These are phyloP conservation scores for Eciton burchellii DNA, from an alignment of 1,140 invertebrate genomes.

Conservation along the genomic window DNA sequence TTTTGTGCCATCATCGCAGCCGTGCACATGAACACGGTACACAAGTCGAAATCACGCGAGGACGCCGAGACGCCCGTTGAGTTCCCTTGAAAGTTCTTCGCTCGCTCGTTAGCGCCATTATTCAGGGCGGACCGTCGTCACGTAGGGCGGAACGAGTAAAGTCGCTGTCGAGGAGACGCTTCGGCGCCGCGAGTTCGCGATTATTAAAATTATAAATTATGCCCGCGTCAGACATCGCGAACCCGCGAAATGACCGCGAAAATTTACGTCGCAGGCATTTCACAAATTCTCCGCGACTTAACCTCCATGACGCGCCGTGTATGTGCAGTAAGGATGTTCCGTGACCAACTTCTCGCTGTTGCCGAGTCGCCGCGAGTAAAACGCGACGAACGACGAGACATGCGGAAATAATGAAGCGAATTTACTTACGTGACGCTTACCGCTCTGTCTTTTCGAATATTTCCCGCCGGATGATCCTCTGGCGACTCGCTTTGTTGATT, in stretches of 20 bases:
- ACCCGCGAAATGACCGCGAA: constrained; percentile 32
- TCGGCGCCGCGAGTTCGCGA: constrained; percentile 9
- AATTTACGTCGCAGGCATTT: constrained; percentile 55
- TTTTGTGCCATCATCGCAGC: not conserved
- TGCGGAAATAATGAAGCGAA: too few relatives aligned
- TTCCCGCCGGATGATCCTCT: too few relatives aligned
- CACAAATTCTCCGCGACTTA: constrained; percentile 52
- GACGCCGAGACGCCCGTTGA: constrained; percentile 28
- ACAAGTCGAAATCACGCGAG: not conserved
- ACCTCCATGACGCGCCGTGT: constrained; percentile 9
- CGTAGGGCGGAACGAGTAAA: constrained; percentile 48
- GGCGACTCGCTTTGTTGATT: too few relatives aligned
- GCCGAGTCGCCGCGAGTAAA: too few relatives aligned
- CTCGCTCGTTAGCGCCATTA: constrained; percentile 51
- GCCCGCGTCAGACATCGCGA: constrained; percentile 35
- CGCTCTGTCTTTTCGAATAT: too few relatives aligned
- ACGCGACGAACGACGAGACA: too few relatives aligned
- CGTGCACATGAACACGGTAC: not conserved
- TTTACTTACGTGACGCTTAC: too few relatives aligned
- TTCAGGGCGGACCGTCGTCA: constrained; percentile 52
- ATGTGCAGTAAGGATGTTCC: not conserved
- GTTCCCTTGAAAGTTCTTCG: constrained; percentile 57
- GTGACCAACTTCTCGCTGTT: constrained; percentile 2
- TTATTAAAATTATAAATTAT: constrained; percentile 64
- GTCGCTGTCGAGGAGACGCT: constrained; percentile 14